These are phyloP conservation scores for Mycteria americana DNA, from an alignment of 2,797 vertebrate genomes.

Conservation along the genomic window DNA sequence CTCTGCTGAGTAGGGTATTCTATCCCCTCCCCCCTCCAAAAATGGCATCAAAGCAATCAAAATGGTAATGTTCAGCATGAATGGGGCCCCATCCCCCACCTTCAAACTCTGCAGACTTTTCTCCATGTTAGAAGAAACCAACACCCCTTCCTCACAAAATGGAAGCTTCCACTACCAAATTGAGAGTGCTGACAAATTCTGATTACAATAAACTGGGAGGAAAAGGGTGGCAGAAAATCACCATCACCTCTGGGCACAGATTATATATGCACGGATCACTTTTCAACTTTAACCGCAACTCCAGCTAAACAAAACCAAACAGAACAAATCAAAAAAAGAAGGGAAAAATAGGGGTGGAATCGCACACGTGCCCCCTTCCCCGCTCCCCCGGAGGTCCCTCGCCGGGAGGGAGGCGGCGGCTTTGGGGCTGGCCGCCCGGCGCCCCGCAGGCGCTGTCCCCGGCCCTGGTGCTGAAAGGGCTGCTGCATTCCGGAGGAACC, in stretches of 20 bases:
- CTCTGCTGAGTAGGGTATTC: slow-evolving; percentile 85
- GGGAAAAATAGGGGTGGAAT: no score
- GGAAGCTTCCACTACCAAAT: slow-evolving; percentile 96
- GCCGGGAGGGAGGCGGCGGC: neutral
- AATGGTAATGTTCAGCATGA: slow-evolving; percentile 97
- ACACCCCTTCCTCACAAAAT: slow-evolving; percentile 92
- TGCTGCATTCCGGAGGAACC: slow-evolving; percentile 78
- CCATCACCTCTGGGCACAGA: neutral
- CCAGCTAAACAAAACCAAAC: neutral
- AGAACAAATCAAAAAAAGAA: no score
- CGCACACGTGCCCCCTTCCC: neutral
- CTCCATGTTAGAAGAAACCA: slow-evolving; percentile 86
- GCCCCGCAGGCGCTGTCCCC: slow-evolving; percentile 69
- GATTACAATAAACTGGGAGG: slow-evolving; percentile 59
- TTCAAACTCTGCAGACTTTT: slow-evolving; percentile 94
- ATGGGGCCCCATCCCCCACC: slow-evolving; percentile 89
- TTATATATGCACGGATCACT: slow-evolving; percentile 6
- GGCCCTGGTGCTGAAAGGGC: slow-evolving; percentile 70
- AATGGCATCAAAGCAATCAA: slow-evolving; percentile 99
- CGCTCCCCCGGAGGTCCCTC: neutral
- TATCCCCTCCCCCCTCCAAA: slow-evolving; percentile 85
- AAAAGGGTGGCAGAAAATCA: slow-evolving; percentile 20
- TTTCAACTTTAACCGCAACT: slow-evolving; percentile 69
- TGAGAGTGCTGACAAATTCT: slow-evolving; percentile 75
- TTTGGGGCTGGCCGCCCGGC: fast-evolving